These are phyloP conservation scores for Ibidorhyncha struthersii DNA, from an alignment of 2,113 vertebrate species.

Conservation along the genomic window DNA sequence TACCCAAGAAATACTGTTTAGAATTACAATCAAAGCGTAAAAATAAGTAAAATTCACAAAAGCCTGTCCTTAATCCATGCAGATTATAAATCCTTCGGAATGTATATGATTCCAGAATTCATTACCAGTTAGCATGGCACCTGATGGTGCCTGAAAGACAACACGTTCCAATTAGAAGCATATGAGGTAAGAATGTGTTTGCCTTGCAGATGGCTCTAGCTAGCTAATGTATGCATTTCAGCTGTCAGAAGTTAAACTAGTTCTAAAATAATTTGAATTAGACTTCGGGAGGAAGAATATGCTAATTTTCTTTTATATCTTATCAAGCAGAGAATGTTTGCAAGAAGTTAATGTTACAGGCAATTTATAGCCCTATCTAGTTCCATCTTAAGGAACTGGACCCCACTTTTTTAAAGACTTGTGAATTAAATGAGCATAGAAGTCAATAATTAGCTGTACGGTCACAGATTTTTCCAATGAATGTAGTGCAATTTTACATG, in stretches of 20 bases:
- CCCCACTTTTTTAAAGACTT: neutral
- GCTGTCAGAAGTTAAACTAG: slow-evolving; percentile 28
- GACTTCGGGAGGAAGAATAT: neutral
- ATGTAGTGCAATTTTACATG: neutral
- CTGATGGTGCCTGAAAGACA: slow-evolving; percentile 14
- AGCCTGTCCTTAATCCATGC: neutral
- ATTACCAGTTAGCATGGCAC: neutral
- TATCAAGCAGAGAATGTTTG: neutral
- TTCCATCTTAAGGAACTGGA: neutral
- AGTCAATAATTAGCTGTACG: neutral
- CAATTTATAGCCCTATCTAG: neutral
- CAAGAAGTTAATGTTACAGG: neutral
- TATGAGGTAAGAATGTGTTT: slow-evolving; percentile 2
- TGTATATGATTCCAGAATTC: neutral
- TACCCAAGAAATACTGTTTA: neutral
- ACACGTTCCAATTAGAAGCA: neutral
- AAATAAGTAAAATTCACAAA: neutral
- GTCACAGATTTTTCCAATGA: neutral
- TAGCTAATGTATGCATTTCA: slow-evolving; percentile 45
- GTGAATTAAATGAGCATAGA: neutral
- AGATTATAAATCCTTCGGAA: neutral
- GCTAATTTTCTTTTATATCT: slow-evolving; percentile 8
- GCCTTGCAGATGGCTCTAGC: slow-evolving; percentile 43
- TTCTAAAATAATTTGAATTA: slow-evolving; percentile 35
- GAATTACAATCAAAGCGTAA: neutral